Base-by-base conservation (phyloP, 2,888 invertebrate genomes). In the Zhuqinia jingwanae region DNA sequence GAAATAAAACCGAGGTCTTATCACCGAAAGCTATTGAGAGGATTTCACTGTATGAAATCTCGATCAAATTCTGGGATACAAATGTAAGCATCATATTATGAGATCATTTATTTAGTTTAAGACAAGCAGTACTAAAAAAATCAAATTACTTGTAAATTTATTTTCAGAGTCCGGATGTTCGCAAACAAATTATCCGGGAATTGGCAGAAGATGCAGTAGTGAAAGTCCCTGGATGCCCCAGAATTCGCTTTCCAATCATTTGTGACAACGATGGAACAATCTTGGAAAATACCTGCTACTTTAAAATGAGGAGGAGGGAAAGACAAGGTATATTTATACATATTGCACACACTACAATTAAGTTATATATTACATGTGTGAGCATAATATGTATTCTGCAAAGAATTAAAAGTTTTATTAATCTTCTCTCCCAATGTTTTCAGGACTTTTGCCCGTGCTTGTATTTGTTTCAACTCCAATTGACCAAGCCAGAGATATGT, bases 221-320 rank as follows among this genome's bases (percentile, higher is more conserved):
- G 10, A 78, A 56, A 45, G 15, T 65, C 25, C 85, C 81, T 27
- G 86, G 76, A 50, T 86, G 86, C 20, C 81, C 86, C 20, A 75
- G 58, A 77, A 86, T 86, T 10, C 63, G 86, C 1, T 86, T 50
- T 36, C 86, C 86, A 0, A 50, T 86, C 0, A 86, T 86, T 81
- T 86, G 86, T 25, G 81, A 81, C 25, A 42, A 56, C 8, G 75
- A 76, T 5, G 80, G 80, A 2, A 27, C 8, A 0, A 11, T 86
- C 10, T 56, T 68, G 25, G 86, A 86, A 68, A 86, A 86, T 30
- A 17, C 22, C 8, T 86, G 86, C 68, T 86, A 86, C 22, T 86
- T 86, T 53, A 45, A 50, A 17, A 86, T 81, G 86, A 80, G 53
- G n/a, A 63, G 86, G 45, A 17, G 22, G 3, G 68, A 76, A 22